phyloP scores from a whole-genome alignment of 2,888 invertebrate species.

The Morinoia aosen region DNA sequence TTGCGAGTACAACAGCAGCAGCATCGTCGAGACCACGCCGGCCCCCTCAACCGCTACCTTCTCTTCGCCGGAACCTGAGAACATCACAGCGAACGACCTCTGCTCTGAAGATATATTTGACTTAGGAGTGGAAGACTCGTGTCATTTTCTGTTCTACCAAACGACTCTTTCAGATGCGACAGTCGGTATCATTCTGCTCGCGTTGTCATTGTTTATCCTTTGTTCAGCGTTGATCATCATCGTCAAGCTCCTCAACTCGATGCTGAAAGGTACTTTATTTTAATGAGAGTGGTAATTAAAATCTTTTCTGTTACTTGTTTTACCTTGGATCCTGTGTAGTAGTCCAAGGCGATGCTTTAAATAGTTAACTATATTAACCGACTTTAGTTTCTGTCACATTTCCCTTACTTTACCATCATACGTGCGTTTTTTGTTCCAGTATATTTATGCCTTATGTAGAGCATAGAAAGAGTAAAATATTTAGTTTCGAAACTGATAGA shows the following conservation, averaged over 20 bases:
- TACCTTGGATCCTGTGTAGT: too few relatives aligned
- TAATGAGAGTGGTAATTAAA: too few relatives aligned
- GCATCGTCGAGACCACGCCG: background rate
- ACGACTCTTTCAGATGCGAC: constrained; percentile 71
- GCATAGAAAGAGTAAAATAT: too few relatives aligned
- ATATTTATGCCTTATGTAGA: too few relatives aligned
- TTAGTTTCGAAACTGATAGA: too few relatives aligned
- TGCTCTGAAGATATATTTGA: background rate
- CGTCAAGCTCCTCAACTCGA: constrained; percentile 74
- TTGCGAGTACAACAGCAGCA: constrained; percentile 67
- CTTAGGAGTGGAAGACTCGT: constrained; percentile 46
- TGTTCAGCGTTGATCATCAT: constrained; percentile 74
- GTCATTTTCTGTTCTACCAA: constrained; percentile 64
- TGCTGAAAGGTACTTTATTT: constrained; percentile 69
- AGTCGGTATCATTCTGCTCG: constrained; percentile 73
- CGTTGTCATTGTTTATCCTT: constrained; percentile 72
- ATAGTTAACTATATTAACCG: too few relatives aligned
- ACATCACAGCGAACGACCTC: background rate
- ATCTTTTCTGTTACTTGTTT: background rate
- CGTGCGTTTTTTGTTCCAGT: too few relatives aligned
- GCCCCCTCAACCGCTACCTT: background rate
- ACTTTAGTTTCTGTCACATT: too few relatives aligned
- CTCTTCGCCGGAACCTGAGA: background rate
- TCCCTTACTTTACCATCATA: too few relatives aligned
- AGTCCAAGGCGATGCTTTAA: too few relatives aligned